phyloP scores from a whole-genome alignment of 2,113 vertebrate species.

The Oreochromis tanganicae region DNA sequence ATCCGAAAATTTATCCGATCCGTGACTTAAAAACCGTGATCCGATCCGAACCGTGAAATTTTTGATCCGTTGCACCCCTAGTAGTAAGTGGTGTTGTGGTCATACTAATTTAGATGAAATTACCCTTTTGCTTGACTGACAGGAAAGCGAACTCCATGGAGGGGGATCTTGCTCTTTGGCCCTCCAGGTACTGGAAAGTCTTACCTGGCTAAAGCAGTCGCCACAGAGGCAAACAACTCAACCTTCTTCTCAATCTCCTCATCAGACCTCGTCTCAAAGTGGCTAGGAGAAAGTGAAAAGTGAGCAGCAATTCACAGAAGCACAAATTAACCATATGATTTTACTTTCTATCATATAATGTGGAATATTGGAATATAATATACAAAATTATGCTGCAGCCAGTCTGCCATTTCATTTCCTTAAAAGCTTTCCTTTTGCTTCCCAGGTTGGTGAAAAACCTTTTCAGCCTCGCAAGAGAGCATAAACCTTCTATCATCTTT shows the following conservation, averaged over 20 bases:
- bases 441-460: conserved; percentile 92
- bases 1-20: too few species aligned
- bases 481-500: conserved; percentile 97
- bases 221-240: conserved; percentile 97
- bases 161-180: conserved; percentile 94
- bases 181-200: conserved; percentile 98
- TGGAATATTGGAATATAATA: background rate
- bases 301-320: conserved; percentile 57
- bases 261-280: conserved; percentile 96
- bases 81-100: background rate
- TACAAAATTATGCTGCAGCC: background rate
- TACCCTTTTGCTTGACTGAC: background rate
- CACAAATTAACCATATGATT: background rate
- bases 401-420: background rate
- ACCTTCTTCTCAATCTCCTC: conserved; percentile 97
- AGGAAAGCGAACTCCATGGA: conserved; percentile 98
- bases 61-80: too few species aligned
- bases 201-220: conserved; percentile 95
- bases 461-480: conserved; percentile 90
- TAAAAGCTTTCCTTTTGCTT: background rate
- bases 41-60: too few species aligned
- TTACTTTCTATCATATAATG: background rate
- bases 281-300: conserved; percentile 99
- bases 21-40: too few species aligned
- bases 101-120: background rate